Evolutionary conservation across 2,113 vertebrate genomes (phyloP).

Genomic region (Hippolais icterina): DNA sequence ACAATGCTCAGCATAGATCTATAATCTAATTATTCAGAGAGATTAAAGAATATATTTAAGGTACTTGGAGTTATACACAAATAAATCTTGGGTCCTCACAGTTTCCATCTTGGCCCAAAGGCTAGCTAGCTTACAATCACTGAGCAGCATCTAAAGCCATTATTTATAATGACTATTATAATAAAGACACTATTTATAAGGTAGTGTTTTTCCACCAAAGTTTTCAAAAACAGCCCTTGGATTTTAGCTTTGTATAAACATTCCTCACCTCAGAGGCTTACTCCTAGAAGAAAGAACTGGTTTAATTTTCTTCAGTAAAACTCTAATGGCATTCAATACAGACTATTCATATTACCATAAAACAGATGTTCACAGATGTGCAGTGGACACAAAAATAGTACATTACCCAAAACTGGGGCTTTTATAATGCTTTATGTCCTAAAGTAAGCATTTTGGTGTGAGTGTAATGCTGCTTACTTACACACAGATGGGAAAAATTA

Average conservation of each 20-base stretch:
- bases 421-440: neutral
- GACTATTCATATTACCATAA: neutral
- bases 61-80: neutral
- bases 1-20: neutral
- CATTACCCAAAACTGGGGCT: neutral
- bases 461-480: neutral
- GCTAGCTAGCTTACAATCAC: neutral
- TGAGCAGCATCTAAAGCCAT: neutral
- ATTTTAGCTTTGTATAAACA: neutral
- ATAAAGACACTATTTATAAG: neutral
- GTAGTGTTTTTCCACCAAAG: neutral
- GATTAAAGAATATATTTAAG: neutral
- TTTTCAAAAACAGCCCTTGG: neutral
- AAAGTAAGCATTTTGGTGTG: neutral
- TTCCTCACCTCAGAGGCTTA: neutral
- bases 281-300: neutral
- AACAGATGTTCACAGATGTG: neutral
- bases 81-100: neutral
- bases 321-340: neutral
- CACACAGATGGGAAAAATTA: rapidly evolving
- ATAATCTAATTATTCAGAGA: neutral
- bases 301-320: neutral
- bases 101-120: neutral
- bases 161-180: neutral
- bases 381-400: neutral